Percentiles rank a stretch among this genome's conserved stretches.
Conservation (phyloP, 2,888 invertebrate genomes). For the Lycophotia porphyrea region DNA sequence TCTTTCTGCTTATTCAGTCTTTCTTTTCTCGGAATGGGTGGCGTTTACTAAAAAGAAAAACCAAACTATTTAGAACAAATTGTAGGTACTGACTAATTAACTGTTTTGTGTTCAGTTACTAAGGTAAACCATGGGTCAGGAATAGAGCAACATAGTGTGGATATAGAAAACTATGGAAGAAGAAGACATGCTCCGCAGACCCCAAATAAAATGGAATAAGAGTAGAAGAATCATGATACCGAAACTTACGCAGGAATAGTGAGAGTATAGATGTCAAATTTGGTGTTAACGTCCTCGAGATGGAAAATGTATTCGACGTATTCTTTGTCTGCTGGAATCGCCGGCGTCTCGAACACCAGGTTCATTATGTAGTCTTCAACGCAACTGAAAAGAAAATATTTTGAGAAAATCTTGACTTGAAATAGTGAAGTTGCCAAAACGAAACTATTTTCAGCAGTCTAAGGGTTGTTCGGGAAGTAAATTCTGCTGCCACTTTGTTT, state of each 20-base stretch:
- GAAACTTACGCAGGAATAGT: constrained; percentile 83
- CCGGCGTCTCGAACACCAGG: constrained; percentile 85
- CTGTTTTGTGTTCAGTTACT: not conserved
- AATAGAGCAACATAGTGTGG: too few species aligned
- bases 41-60: constrained; percentile 81
- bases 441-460: not conserved
- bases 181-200: not conserved
- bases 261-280: constrained; percentile 85
- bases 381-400: constrained; percentile 72
- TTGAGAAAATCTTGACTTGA: not conserved
- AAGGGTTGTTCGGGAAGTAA: not conserved
- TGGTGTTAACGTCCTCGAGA: constrained; percentile 85
- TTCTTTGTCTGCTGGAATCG: constrained; percentile 81
- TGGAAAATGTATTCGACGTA: constrained; percentile 83
- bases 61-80: not conserved
- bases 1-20: constrained; percentile 68
- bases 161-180: not conserved
- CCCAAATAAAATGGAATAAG: not conserved
- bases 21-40: constrained; percentile 84
- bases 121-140: not conserved
- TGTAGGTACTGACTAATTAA: not conserved
- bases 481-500: not conserved
- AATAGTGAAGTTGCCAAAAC: not conserved
- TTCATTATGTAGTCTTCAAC: constrained; percentile 89
- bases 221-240: not conserved